Conservation (phyloP, 1,140 invertebrate genomes). For the Matsumurasca onukii region DNA sequence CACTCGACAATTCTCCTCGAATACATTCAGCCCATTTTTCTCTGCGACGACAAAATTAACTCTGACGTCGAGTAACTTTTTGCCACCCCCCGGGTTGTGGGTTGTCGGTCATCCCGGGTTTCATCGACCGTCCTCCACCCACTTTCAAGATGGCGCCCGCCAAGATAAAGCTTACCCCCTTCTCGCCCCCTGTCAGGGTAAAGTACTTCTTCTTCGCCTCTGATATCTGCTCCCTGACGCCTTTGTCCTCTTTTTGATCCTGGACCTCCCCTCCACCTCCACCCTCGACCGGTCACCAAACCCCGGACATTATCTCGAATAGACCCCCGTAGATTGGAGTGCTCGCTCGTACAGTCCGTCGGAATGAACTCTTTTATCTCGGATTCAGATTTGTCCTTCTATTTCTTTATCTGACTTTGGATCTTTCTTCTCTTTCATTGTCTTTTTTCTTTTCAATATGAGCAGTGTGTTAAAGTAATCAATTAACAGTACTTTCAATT, state of each 20-base stretch:
- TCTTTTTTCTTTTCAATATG: no score
- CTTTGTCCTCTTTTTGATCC: slow-evolving; percentile 8
- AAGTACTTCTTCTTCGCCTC: slow-evolving; percentile 9
- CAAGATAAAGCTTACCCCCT: slow-evolving; percentile 21
- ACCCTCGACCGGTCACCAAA: no score
- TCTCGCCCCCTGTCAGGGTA: not conserved
- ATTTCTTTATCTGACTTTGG: no score
- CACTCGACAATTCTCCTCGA: no score
- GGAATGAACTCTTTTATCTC: no score
- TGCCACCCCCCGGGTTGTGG: slow-evolving; percentile 4
- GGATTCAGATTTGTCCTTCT: no score
- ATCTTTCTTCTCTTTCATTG: no score
- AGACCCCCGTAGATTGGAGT: no score
- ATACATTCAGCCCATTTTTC: slow-evolving; percentile 19
- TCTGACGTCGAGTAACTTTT: slow-evolving; percentile 20
- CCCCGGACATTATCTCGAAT: no score
- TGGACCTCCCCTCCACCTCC: not conserved
- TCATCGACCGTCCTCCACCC: slow-evolving; percentile 20
- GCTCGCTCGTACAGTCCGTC: no score
- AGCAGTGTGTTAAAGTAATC: no score
- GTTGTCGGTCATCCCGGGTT: slow-evolving; percentile 8
- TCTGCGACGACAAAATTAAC: slow-evolving; percentile 15
- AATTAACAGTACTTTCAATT: no score
- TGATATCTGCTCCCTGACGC: slow-evolving; percentile 15
- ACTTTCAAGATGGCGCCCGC: slow-evolving; percentile 17